Evolutionary conservation across 2,888 invertebrate genomes (phyloP).

Genomic region (Melinaea menophilus): DNA sequence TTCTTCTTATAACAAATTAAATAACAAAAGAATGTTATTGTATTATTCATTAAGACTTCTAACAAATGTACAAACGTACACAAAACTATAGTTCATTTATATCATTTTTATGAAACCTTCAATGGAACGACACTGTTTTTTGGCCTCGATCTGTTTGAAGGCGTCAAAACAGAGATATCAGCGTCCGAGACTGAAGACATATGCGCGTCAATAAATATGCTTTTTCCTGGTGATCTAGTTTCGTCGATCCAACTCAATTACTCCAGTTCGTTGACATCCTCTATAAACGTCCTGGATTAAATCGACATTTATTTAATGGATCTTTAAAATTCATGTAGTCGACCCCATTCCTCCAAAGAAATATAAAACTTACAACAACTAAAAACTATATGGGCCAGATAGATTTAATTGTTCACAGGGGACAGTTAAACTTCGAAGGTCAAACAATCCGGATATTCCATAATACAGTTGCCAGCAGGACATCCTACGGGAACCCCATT

Average conservation of each 20-base stretch:
- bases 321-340: not conserved
- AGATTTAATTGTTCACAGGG: too few species aligned
- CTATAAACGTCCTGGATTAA: constrained; percentile 15
- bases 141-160: too few species aligned
- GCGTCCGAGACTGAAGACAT: not conserved
- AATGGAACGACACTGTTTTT: too few species aligned
- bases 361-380: not conserved
- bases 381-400: too few species aligned
- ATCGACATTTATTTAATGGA: constrained; percentile 5
- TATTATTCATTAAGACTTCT: too few species aligned
- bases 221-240: constrained; percentile 21
- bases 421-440: constrained; percentile 15
- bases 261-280: constrained; percentile 12
- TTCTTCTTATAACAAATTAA: too few species aligned
- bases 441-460: constrained; percentile 20
- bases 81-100: too few species aligned
- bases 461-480: constrained; percentile 20
- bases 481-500: constrained; percentile 17
- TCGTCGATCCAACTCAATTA: constrained; percentile 15
- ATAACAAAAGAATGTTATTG: too few species aligned
- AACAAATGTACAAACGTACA: too few species aligned
- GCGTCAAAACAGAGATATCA: too few species aligned
- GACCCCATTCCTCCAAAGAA: not conserved
- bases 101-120: too few species aligned
- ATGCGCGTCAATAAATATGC: constrained; percentile 8